A percentile compares a stretch with the other conserved stretches of the same genome.
phyloP scores from a whole-genome alignment of 2,888 invertebrate genomes.

The Antheraea yamamai region DNA sequence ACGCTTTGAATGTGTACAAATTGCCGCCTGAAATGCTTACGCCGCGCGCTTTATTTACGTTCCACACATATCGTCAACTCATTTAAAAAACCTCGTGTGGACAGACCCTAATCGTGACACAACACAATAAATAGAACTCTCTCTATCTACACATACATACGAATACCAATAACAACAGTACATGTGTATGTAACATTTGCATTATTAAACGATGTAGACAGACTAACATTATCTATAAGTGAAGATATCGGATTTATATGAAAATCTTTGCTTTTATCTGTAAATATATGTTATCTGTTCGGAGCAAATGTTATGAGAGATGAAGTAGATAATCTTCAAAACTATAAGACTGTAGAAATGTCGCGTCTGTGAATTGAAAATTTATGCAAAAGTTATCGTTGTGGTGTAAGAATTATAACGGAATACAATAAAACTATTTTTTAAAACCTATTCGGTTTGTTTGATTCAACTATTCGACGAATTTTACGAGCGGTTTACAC shows the following conservation, averaged over 20 bases:
- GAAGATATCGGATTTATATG: constrained; percentile 9
- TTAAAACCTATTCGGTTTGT: too few species aligned
- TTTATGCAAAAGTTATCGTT: too few species aligned
- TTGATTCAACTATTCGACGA: too few species aligned
- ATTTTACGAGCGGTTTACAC: too few species aligned
- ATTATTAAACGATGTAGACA: constrained; percentile 29
- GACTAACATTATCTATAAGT: constrained; percentile 8
- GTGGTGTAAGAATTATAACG: too few species aligned
- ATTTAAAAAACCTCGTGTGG: background rate
- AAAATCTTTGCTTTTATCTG: background rate
- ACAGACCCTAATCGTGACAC: background rate
- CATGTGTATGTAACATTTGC: constrained; percentile 26
- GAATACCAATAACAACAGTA: constrained; percentile 7
- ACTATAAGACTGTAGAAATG: too few species aligned
- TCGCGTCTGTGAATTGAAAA: too few species aligned
- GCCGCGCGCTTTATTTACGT: too few species aligned
- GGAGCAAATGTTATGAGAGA: background rate
- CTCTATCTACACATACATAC: background rate
- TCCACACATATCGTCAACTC: background rate
- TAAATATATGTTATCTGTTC: background rate
- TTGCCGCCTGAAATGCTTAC: too few species aligned
- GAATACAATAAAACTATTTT: too few species aligned
- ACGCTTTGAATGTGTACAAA: too few species aligned
- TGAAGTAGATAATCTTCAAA: background rate
- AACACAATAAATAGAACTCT: background rate